Conservation (phyloP, 2,113 vertebrate species). For the Willisornis vidua region DNA sequence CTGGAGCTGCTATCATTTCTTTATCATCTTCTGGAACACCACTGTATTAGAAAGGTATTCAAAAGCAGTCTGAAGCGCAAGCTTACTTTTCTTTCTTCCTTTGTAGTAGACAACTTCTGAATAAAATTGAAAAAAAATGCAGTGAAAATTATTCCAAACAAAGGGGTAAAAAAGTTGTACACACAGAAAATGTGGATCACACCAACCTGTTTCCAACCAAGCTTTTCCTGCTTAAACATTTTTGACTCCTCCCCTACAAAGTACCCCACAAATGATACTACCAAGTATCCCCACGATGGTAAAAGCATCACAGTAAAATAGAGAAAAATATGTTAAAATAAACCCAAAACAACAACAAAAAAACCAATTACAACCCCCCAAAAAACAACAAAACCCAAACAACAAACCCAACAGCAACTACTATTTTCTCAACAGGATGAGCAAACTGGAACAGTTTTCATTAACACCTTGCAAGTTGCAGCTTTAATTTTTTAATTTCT, state of each 20-base stretch:
- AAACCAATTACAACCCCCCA: not conserved
- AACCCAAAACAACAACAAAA: not conserved
- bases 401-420: not conserved
- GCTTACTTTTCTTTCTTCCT: constrained; percentile 67
- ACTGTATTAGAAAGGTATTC: constrained; percentile 79
- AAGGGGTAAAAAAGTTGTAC: not conserved
- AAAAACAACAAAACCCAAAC: not conserved
- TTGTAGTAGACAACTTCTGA: constrained; percentile 63
- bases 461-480: not conserved
- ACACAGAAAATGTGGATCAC: not conserved
- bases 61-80: constrained; percentile 70
- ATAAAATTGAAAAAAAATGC: not conserved
- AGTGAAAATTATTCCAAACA: not conserved
- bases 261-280: not conserved
- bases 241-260: not conserved
- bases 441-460: not conserved
- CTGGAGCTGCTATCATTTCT: constrained; percentile 99
- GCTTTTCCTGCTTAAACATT: not conserved
- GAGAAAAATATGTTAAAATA: not conserved
- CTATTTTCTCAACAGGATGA: not conserved
- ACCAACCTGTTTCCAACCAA: not conserved
- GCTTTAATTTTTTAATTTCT: not conserved
- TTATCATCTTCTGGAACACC: constrained; percentile 96
- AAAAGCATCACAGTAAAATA: not conserved
- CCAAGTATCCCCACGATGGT: too few species aligned